Evolutionary conservation across 1,140 invertebrate species (phyloP).

Genomic region (Drosophila littoralis): DNA sequence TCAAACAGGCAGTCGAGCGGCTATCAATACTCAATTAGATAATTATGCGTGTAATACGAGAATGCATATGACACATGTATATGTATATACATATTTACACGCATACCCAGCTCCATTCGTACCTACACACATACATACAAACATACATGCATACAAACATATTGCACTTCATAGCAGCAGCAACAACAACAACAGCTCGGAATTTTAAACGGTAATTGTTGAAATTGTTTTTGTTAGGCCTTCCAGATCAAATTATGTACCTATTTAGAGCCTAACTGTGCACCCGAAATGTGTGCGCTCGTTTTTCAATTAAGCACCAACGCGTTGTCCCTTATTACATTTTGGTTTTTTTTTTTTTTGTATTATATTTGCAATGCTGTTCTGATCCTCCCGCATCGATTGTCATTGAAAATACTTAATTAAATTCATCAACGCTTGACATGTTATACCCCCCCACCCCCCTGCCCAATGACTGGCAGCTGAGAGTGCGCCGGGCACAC

Average conservation of each 20-base stretch:
- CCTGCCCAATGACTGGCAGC: background rate
- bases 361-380: constrained; percentile 4
- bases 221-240: constrained; percentile 4
- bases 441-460: constrained; percentile 43
- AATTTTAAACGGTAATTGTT: constrained; percentile 23
- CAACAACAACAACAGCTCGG: constrained; percentile 23
- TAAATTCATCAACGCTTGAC: constrained; percentile 82
- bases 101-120: background rate
- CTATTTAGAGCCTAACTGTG: constrained; percentile 18
- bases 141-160: constrained; percentile 16
- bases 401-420: constrained; percentile 81
- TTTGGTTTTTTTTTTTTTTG: constrained; percentile 7
- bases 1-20: constrained; percentile 54
- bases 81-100: background rate
- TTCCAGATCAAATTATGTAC: background rate
- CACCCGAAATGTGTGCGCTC: constrained; percentile 21
- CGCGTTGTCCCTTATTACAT: constrained; percentile 18
- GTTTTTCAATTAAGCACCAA: constrained; percentile 67
- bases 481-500: background rate
- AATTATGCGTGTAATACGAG: constrained; percentile 60
- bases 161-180: constrained; percentile 26
- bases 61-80: constrained; percentile 9
- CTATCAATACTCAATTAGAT: constrained; percentile 78
- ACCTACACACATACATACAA: background rate
- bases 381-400: constrained; percentile 52